A percentile compares a stretch with the other conserved stretches of the same genome.
phyloP scores from a whole-genome alignment of 53 echinoderm and acorn worm species.

The Holothuria leucospilota region DNA sequence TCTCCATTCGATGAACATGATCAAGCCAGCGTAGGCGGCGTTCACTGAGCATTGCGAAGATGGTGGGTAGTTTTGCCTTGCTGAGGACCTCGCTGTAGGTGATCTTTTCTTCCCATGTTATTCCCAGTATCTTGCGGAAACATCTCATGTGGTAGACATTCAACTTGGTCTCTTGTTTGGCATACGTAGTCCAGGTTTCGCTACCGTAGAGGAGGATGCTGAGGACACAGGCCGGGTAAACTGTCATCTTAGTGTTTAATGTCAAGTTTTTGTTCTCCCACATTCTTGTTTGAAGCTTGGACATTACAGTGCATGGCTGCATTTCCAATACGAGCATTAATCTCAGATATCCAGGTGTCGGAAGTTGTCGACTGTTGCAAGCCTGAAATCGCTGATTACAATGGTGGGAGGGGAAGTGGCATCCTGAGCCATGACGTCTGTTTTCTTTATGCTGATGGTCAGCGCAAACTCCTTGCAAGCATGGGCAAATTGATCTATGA shows the following conservation, averaged over 20 bases:
- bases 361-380: slow-evolving; percentile 33
- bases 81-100: slow-evolving; percentile 38
- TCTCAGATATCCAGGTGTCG: slow-evolving; percentile 44
- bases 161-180: background rate
- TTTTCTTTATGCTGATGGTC: slow-evolving; percentile 79
- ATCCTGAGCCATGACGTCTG: slow-evolving; percentile 51
- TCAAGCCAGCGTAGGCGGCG: background rate
- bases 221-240: slow-evolving; percentile 53
- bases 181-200: slow-evolving; percentile 3
- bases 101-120: slow-evolving; percentile 57
- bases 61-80: slow-evolving; percentile 4
- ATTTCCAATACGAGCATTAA: slow-evolving; percentile 43
- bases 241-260: slow-evolving; percentile 43
- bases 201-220: slow-evolving; percentile 59
- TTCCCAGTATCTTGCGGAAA: slow-evolving; percentile 29
- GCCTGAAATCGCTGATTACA: background rate
- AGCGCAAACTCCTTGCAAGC: slow-evolving; percentile 72
- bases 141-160: background rate
- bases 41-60: slow-evolving; percentile 26
- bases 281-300: background rate
- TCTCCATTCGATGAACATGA: too few relatives aligned
- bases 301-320: slow-evolving; percentile 48
- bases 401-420: slow-evolving; percentile 36
- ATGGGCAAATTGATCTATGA: slow-evolving; percentile 50
- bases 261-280: slow-evolving; percentile 51